Percentiles rank a stretch among this genome's conserved stretches.
Evolutionary conservation across 1,140 invertebrate species (phyloP).

Genomic region (Penaeus japonicus): DNA sequence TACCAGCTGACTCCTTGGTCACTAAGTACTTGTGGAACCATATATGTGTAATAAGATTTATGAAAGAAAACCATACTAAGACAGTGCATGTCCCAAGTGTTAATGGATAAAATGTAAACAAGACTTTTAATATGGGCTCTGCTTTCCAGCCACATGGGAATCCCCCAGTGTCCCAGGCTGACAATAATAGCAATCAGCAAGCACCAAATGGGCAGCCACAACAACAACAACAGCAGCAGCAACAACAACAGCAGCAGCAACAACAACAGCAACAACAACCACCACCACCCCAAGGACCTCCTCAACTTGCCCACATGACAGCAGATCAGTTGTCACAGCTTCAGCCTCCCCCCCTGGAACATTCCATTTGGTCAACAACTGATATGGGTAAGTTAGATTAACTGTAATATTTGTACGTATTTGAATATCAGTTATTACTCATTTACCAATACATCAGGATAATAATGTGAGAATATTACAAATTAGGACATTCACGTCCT

Average conservation of each 20-base stretch:
- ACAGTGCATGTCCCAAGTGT: no score
- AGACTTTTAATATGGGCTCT: background rate
- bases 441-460: background rate
- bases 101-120: no score
- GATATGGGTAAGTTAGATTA: conserved; percentile 51
- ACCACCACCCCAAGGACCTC: conserved; percentile 13
- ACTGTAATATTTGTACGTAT: background rate
- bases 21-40: no score
- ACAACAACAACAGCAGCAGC: conserved; percentile 27
- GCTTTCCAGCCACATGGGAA: conserved; percentile 32
- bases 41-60: no score
- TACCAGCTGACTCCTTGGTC: no score
- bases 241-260: conserved; percentile 45
- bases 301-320: conserved; percentile 47
- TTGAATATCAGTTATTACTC: background rate
- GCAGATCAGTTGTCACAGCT: conserved; percentile 51
- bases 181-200: conserved; percentile 42
- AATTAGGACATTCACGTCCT: no score
- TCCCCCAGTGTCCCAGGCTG: conserved; percentile 32
- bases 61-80: no score
- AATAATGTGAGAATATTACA: no score
- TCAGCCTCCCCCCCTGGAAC: conserved; percentile 47
- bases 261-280: conserved; percentile 33
- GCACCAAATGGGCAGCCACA: conserved; percentile 26
- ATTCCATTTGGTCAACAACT: conserved; percentile 56